Evolutionary conservation across 2,888 invertebrate species (phyloP).

Genomic region (Parochlus steinenii): DNA sequence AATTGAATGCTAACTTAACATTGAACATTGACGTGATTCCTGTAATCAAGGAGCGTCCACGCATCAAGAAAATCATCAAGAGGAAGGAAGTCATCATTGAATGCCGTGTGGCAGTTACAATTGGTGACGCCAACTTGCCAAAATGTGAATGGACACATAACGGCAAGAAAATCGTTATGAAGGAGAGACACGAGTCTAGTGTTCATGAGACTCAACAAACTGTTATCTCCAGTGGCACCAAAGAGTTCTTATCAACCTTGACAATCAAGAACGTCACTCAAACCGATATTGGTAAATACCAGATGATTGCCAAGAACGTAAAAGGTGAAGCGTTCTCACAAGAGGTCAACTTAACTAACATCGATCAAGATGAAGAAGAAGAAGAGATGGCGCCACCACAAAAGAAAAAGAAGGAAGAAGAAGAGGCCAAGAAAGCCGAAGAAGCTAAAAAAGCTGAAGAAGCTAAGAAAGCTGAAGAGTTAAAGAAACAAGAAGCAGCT

Average conservation of each 20-base stretch:
- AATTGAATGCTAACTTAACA: slow-evolving; percentile 91
- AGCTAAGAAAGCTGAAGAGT: slow-evolving; percentile 23
- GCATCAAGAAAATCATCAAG: slow-evolving; percentile 78
- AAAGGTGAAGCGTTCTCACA: slow-evolving; percentile 86
- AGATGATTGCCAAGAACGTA: slow-evolving; percentile 79
- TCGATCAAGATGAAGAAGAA: slow-evolving; percentile 57
- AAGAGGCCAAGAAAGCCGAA: slow-evolving; percentile 32
- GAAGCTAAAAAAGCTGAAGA: slow-evolving; percentile 26
- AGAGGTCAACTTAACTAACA: slow-evolving; percentile 69
- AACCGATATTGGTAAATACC: slow-evolving; percentile 75
- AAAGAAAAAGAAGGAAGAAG: slow-evolving; percentile 33
- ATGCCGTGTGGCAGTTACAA: slow-evolving; percentile 84
- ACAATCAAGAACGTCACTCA: slow-evolving; percentile 73
- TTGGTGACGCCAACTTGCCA: slow-evolving; percentile 43
- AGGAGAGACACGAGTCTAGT: slow-evolving; percentile 17
- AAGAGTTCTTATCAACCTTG: slow-evolving; percentile 73
- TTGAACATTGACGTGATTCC: slow-evolving; percentile 95
- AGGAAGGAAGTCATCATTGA: slow-evolving; percentile 86
- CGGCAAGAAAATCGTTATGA: slow-evolving; percentile 48
- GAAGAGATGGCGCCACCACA: slow-evolving; percentile 66
- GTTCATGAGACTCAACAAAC: slow-evolving; percentile 14
- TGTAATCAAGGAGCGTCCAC: slow-evolving; percentile 85
- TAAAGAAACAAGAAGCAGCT: slow-evolving; percentile 18
- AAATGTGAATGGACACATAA: slow-evolving; percentile 81
- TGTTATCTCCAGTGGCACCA: slow-evolving; percentile 25